Percentiles rank a stretch among this genome's conserved stretches.
phyloP scores from a whole-genome alignment of 1,140 invertebrate species.

The Pogonomyrmex barbatus region DNA sequence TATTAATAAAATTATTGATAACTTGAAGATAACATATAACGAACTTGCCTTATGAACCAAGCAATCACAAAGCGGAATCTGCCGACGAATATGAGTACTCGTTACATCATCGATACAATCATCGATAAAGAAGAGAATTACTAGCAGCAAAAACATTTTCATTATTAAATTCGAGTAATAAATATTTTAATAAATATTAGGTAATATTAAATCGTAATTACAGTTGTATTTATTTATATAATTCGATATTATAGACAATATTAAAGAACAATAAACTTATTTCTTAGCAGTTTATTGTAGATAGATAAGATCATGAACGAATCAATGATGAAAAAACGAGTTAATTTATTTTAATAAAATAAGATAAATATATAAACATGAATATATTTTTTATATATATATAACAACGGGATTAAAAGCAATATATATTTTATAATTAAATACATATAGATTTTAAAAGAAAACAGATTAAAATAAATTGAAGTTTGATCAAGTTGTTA shows the following conservation, averaged over 20 bases:
- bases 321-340: background rate
- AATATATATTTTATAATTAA: background rate
- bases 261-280: background rate
- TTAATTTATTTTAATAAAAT: background rate
- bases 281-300: background rate
- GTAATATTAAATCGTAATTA: background rate
- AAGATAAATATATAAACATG: background rate
- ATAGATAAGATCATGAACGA: background rate
- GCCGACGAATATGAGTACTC: constrained; percentile 27
- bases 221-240: background rate
- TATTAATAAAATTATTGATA: constrained; percentile 1
- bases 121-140: constrained; percentile 37
- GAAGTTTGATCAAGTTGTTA: background rate
- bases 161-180: background rate
- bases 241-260: background rate
- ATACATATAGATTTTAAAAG: background rate
- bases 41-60: background rate
- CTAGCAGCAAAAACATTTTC: background rate
- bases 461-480: background rate
- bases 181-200: background rate
- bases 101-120: too few relatives aligned
- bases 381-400: background rate
- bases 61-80: constrained; percentile 42
- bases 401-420: background rate
- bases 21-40: background rate